These are phyloP conservation scores for Zeugodacus cucurbitae DNA, from an alignment of 1,140 invertebrate genomes.

Conservation along the genomic window DNA sequence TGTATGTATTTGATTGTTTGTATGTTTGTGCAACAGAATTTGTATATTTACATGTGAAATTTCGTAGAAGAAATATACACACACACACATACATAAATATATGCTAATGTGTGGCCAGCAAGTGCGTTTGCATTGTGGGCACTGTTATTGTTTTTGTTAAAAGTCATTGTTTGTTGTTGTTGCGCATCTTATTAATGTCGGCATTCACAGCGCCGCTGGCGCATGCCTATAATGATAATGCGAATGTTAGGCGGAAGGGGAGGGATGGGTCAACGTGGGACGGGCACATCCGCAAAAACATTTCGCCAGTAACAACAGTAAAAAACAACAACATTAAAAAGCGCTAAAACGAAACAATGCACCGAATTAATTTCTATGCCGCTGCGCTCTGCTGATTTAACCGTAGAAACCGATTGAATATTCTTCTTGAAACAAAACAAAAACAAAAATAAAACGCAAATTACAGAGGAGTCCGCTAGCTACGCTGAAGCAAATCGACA, in stretches of 20 bases:
- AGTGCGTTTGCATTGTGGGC: not conserved
- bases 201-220: not conserved
- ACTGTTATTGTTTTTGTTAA: not conserved
- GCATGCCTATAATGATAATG: slow-evolving; percentile 27
- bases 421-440: not conserved
- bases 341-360: slow-evolving; percentile 29
- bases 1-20: no score
- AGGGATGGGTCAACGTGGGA: not conserved
- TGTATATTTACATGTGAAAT: not conserved
- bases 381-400: slow-evolving; percentile 38
- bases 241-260: not conserved
- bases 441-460: not conserved
- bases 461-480: not conserved
- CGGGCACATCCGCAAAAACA: slow-evolving; percentile 36
- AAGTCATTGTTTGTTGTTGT: slow-evolving; percentile 15
- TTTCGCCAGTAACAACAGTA: not conserved
- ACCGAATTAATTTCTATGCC: slow-evolving; percentile 32
- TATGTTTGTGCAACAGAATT: not conserved
- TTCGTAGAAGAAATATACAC: not conserved
- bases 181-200: slow-evolving; percentile 15
- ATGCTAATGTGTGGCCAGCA: not conserved
- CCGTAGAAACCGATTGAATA: not conserved
- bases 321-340: not conserved
- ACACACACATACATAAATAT: not conserved
- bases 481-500: not conserved